Evolutionary conservation across 2,888 invertebrate genomes (phyloP), one percentile per base, ranked within the genome.

Genomic region (Hoplodrina ambigua): DNA sequence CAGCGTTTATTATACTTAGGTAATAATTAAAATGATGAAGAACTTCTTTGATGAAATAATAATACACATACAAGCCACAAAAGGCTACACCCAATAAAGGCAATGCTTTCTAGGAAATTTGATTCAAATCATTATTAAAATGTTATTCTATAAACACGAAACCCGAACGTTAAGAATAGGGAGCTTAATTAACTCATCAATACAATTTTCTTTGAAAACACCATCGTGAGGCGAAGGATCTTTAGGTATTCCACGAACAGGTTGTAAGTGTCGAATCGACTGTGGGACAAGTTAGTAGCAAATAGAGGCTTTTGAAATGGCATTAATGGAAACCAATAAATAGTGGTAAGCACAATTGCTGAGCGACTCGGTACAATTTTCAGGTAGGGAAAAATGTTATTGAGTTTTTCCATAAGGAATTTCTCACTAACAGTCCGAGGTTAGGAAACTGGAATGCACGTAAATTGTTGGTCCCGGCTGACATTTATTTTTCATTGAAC

Each of bases 101-200:
- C 56, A 46, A 41, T 61, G 56, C 49, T 64, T 61, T 64, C 53
- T 30, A 37, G 17, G 8, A 65, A 72, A 68, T 75, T 62, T 52
- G 58, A 59, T 67, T 67, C 54, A 55, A 67, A 66, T 66, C 49
- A 69, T 78, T 74, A 75, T 50, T 71, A 64, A 71, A 80, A 71
- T 75, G 58, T 75, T 71, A 65, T 78, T 80, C 46, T 72, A 75
- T 66, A 75, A 71, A 78, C 75, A 67, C 60, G 57, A 75, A 78
- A 80, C 71, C 64, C 60, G 57, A 78, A 75, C 72, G 75, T 67
- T 78, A 80, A 78, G 75, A 80, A 80, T 71, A 68, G 58, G 72
- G 50, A 72, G 84, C 85, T 92, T 93, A 91, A 93, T 93, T 93
- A 93, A 90, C 87, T 90, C 90, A 90, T 92, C 91, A 91, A 93